Base-by-base conservation (phyloP, 1,140 invertebrate species). In the Bombus affinis region DNA sequence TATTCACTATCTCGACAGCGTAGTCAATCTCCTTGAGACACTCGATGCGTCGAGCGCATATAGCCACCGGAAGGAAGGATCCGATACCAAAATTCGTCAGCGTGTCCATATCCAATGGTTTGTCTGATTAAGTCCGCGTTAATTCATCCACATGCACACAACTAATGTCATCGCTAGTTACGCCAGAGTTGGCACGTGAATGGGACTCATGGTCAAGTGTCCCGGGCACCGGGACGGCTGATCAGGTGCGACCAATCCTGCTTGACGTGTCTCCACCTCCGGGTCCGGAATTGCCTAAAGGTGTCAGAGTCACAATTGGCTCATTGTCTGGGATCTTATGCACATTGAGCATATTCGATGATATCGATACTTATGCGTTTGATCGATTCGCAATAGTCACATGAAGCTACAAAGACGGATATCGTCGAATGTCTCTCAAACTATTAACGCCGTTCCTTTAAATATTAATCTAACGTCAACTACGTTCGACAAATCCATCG, bases 81-180 rank as follows among this genome's bases (percentile, higher is more conserved):
- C 66, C 62, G 73, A 68, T 62, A 59, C 18, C 47, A 75, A 83
- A 77, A 88, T 86, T 88, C 62, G 78, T 80, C 88, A 77, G 82
- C 86, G 82, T 83, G 83, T 83, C 88, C 88, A 76, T 85, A 86
- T 83, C 86, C 86, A 83, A 83, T 72, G 76, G 76, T 44, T 53
- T 66, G 62, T 70, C 85, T 73, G 86, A 90, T 90, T 86, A 90
- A 75, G 83, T 76, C 75, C 80, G 70, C 74, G 86, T 84, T 85
- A 79, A 88, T 90, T 90, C 86, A 90, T 88, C 88, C 86, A 59
- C 65, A 78, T 76, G 77, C 76, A 90, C 80, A 78, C 83, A 86
- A 86, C 86, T 68, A 81, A 87, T 78, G 86, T 90, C 88, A 90
- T 80, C 78, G 85, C 79, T 86, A 80, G 89, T 88, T 87, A 88